Percentiles rank a stretch among this genome's conserved stretches.
phyloP scores from a whole-genome alignment of 2,888 invertebrate species.

The Epistrophella euchroma region DNA sequence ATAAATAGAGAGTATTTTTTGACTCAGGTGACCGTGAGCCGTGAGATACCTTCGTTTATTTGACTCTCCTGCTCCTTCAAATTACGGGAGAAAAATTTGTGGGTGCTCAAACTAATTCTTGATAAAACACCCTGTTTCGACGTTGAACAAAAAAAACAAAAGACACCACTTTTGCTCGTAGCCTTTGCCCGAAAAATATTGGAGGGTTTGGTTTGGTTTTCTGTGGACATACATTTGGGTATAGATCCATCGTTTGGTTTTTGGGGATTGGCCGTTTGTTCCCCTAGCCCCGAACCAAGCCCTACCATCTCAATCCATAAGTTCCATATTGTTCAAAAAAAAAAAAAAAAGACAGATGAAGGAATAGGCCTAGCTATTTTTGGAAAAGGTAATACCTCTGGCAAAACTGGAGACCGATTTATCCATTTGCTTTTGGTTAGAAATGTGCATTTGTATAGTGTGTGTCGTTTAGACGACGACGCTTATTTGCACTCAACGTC shows the following conservation, averaged over 20 bases:
- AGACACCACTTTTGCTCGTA: constrained; percentile 55
- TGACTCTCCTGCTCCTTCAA: too few species aligned
- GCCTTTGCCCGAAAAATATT: constrained; percentile 70
- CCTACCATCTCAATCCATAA: neutral
- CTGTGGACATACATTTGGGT: constrained; percentile 68
- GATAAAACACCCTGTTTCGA: constrained; percentile 26
- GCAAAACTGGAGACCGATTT: constrained; percentile 49
- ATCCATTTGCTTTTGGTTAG: constrained; percentile 55
- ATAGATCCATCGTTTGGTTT: constrained; percentile 69
- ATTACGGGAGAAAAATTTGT: too few species aligned
- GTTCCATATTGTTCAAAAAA: neutral
- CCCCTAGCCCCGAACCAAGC: neutral
- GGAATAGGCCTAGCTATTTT: constrained; percentile 37
- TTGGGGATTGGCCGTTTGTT: constrained; percentile 58
- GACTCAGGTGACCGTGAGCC: too few species aligned
- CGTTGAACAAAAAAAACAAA: constrained; percentile 1
- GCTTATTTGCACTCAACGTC: constrained; percentile 70
- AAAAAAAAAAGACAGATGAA: neutral
- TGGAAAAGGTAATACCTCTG: constrained; percentile 29
- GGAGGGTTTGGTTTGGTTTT: constrained; percentile 67
- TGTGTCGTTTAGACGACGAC: constrained; percentile 45
- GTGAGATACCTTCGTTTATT: too few species aligned
- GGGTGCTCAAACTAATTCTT: too few species aligned
- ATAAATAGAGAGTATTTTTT: too few species aligned
- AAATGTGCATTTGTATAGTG: constrained; percentile 70